These are phyloP conservation scores for Cremastinae sp. DNA, from an alignment of 2,888 invertebrate genomes.

Conservation along the genomic window DNA sequence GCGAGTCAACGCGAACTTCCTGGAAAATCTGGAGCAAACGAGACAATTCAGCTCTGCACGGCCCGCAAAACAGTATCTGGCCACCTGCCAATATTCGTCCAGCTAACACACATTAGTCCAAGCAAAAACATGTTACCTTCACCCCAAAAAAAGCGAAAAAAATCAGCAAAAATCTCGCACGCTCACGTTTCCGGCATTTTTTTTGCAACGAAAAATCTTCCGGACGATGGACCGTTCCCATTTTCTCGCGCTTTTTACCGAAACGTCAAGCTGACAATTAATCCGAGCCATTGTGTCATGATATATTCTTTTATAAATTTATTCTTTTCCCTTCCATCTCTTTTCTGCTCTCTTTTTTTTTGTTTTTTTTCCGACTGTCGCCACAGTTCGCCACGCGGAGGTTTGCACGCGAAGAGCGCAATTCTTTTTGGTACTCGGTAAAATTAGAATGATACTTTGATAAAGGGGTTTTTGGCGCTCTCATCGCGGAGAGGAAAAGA, in stretches of 20 bases:
- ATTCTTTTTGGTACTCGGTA: conserved; percentile 74
- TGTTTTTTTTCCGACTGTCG: conserved; percentile 17
- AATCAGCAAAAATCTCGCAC: conserved; percentile 1
- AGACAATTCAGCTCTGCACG: conserved; percentile 18
- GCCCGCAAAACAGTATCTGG: conserved; percentile 47
- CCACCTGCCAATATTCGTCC: conserved; percentile 45
- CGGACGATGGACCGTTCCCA: neutral
- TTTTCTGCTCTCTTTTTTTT: conserved; percentile 32
- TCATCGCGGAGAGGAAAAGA: neutral
- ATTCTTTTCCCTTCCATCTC: conserved; percentile 27
- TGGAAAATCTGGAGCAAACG: conserved; percentile 52
- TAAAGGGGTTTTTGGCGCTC: conserved; percentile 73
- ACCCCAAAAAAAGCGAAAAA: conserved; percentile 6
- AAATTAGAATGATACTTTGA: conserved; percentile 79
- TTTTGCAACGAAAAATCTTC: conserved; percentile 1
- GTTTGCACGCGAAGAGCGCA: conserved; percentile 53
- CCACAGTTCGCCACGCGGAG: conserved; percentile 7
- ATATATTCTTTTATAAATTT: conserved; percentile 50
- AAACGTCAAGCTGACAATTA: conserved; percentile 31
- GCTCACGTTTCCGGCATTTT: conserved; percentile 6
- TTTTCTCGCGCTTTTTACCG: conserved; percentile 5
- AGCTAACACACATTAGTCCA: conserved; percentile 33
- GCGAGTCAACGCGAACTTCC: conserved; percentile 15
- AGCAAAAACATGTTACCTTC: conserved; percentile 41
- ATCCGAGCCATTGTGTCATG: conserved; percentile 32